Percentiles rank a stretch among this genome's conserved stretches.
These are phyloP conservation scores for Myotis myotis DNA, from an alignment of 2,797 vertebrate genomes.

Conservation along the genomic window DNA sequence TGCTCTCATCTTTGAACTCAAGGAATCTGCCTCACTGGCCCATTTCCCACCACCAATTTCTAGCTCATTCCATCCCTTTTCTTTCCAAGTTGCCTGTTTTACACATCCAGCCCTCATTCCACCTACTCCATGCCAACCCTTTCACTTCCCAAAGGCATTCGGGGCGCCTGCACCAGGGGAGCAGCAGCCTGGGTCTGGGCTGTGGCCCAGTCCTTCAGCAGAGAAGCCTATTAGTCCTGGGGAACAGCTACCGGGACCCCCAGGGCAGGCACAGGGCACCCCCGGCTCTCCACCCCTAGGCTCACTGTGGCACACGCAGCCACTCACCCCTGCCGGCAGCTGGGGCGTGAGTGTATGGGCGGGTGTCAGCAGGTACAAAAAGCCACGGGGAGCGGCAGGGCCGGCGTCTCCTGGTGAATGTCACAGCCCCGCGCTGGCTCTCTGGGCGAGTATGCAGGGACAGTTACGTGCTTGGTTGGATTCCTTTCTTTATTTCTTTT, in stretches of 20 bases:
- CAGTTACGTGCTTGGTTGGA: neutral
- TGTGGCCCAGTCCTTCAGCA: fast-evolving
- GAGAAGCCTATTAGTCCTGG: neutral
- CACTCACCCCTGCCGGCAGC: neutral
- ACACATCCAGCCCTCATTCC: fast-evolving
- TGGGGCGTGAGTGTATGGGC: too few relatives aligned
- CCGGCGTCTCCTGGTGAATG: neutral
- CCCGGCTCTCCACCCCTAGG: fast-evolving
- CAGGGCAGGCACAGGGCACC: fast-evolving
- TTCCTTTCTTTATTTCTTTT: neutral
- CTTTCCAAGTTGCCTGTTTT: fast-evolving
- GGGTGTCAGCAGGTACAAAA: too few relatives aligned
- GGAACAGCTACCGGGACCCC: fast-evolving
- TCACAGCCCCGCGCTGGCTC: fast-evolving
- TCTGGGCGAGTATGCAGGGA: neutral
- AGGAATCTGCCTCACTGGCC: fast-evolving
- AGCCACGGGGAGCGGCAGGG: fast-evolving
- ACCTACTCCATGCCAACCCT: fast-evolving
- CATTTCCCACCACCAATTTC: fast-evolving
- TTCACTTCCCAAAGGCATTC: neutral
- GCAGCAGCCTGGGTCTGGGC: fast-evolving
- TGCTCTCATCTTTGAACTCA: neutral
- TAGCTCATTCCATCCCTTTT: fast-evolving
- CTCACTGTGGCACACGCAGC: fast-evolving
- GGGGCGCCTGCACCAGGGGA: fast-evolving